Evolutionary conservation across 2,888 invertebrate genomes (phyloP).

Genomic region (Dicranocentrus wangi): DNA sequence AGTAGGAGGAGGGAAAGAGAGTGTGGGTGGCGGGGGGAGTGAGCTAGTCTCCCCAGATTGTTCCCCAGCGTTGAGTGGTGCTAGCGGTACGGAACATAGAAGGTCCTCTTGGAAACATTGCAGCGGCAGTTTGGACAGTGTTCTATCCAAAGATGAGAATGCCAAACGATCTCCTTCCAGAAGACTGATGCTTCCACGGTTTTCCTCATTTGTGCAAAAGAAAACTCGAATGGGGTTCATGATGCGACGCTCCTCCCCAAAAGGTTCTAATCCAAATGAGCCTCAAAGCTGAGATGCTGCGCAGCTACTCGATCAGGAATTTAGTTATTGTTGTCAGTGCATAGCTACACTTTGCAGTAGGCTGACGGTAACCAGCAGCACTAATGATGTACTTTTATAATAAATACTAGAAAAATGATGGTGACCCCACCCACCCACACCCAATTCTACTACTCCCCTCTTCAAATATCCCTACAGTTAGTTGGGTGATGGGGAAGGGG

Average conservation of each 20-base stretch:
- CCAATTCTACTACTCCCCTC: no score
- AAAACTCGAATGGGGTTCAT: conserved; percentile 71
- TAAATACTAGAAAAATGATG: no score
- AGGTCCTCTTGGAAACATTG: conserved; percentile 69
- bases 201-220: conserved; percentile 72
- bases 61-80: conserved; percentile 69
- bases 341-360: not conserved
- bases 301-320: not conserved
- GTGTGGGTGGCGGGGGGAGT: conserved; percentile 57
- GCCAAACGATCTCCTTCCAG: conserved; percentile 69
- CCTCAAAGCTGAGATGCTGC: conserved; percentile 66
- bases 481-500: no score
- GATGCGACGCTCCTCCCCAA: conserved; percentile 70
- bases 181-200: conserved; percentile 71
- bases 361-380: not conserved
- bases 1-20: conserved; percentile 30
- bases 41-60: conserved; percentile 67
- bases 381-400: no score
- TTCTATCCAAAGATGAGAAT: conserved; percentile 70
- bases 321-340: not conserved
- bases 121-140: conserved; percentile 72
- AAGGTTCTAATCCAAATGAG: conserved; percentile 56
- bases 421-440: no score
- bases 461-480: no score
- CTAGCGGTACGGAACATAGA: conserved; percentile 52